Conservation (phyloP, 1,140 invertebrate species). For the Laodelphax striatellus region DNA sequence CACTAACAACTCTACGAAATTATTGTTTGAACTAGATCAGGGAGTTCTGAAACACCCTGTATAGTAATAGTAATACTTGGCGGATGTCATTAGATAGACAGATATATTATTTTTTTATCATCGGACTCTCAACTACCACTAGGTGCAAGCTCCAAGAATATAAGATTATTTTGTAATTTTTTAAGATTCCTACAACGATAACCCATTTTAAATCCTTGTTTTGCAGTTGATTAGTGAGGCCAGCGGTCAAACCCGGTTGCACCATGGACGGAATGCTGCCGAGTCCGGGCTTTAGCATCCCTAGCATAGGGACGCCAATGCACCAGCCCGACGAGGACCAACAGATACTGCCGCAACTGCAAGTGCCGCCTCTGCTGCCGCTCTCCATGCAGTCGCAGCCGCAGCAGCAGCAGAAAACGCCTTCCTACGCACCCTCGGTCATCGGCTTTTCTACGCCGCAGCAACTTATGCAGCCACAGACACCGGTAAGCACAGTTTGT, state of each 20-base stretch:
- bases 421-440: constrained; percentile 48
- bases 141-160: too few species aligned
- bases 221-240: too few species aligned
- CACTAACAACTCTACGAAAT: too few species aligned
- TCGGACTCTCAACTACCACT: too few species aligned
- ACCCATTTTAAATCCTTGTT: too few species aligned
- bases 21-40: too few species aligned
- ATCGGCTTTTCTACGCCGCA: constrained; percentile 52
- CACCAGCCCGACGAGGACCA: constrained; percentile 89
- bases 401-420: constrained; percentile 36
- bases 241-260: neutral
- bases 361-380: constrained; percentile 42
- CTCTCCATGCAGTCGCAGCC: constrained; percentile 18
- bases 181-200: too few species aligned
- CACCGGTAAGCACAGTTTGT: constrained; percentile 72
- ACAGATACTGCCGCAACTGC: constrained; percentile 63
- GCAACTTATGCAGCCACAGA: constrained; percentile 73
- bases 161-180: too few species aligned
- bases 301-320: constrained; percentile 77
- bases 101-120: too few species aligned
- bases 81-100: too few species aligned
- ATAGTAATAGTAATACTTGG: too few species aligned
- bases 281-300: constrained; percentile 78
- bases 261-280: constrained; percentile 80
- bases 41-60: too few species aligned